Evolutionary conservation across 2,888 invertebrate species (phyloP), one percentile per base, ranked within the genome.

Genomic region (Leuctra nigra): DNA sequence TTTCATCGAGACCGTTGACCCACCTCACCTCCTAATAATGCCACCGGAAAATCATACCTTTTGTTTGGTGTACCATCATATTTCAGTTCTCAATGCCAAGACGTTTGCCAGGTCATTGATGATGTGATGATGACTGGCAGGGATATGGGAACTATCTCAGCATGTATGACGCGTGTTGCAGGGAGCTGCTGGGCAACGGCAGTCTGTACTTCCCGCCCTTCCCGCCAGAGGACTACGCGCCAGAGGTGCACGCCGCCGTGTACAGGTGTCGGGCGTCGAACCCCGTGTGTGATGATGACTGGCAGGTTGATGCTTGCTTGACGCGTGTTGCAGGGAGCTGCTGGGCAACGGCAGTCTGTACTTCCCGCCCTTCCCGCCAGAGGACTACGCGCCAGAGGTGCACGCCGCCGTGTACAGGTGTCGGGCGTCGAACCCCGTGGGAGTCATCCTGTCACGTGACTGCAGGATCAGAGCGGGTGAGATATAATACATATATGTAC

Each of bases 221-320:
- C 63, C 67, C 69, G 7, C 66, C 67, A 47, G 66, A 67, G 25
- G 65, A 67, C 50, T 73, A 70, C 62, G 64, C 69, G 14, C 67
- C 67, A 47, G 66, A 67, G 29, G 64, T 67, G 39, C 73, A 70
- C 62, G 68, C 70, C n/a, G 66, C 70, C 54, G 67, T 66, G 22
- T 74, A 74, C 66, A 67, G 72, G 48, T 76, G 75, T 62, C 65
- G 68, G 24, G 75, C 75, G 2, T 62, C 66, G 39, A 75, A 74
- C 64, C 59, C 67, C 1, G 70, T 69, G n/a, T 75, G 75, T 3
- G 66, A n/a, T n/a, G n/a, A n/a, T n/a, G n/a, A n/a, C n/a, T 11
- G 29, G 29, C 29, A 7, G 29, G 7, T 29, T 7, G 11, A 29
- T 11, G 6, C 29, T 11, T 29, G 29, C 29, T 11, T 7, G 11